Evolutionary conservation across 2,888 invertebrate species (phyloP).

Genomic region (Eilema sororculum): DNA sequence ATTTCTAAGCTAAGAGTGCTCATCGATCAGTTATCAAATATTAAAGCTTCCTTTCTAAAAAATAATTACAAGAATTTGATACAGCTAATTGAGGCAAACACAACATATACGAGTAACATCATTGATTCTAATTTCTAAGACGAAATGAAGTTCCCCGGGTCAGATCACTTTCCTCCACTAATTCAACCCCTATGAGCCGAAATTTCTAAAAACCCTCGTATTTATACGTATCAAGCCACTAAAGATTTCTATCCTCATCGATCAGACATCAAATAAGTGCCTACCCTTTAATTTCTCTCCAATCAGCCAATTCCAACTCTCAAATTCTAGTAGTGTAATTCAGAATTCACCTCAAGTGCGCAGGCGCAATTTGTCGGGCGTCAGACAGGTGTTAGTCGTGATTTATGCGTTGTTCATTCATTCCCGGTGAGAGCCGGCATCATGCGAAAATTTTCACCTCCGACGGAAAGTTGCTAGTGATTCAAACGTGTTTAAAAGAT

Average conservation of each 20-base stretch:
- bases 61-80: no score
- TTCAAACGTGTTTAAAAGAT: conserved; percentile 6
- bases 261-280: neutral
- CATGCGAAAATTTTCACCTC: conserved; percentile 29
- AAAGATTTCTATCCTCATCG: neutral
- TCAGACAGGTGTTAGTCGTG: conserved; percentile 24
- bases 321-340: neutral
- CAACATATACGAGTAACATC: no score
- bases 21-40: no score
- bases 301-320: neutral
- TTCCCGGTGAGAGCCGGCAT: conserved; percentile 31
- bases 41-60: no score
- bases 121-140: no score
- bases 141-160: no score
- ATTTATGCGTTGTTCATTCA: conserved; percentile 23
- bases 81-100: no score
- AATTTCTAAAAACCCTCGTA: no score
- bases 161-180: no score
- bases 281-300: neutral
- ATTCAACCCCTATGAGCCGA: no score
- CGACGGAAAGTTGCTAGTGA: conserved; percentile 18
- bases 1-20: no score
- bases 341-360: conserved; percentile 13
- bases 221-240: no score
- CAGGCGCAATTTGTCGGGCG: conserved; percentile 21